phyloP scores from a whole-genome alignment of 2,797 vertebrate species.

The Sylvia borin region DNA sequence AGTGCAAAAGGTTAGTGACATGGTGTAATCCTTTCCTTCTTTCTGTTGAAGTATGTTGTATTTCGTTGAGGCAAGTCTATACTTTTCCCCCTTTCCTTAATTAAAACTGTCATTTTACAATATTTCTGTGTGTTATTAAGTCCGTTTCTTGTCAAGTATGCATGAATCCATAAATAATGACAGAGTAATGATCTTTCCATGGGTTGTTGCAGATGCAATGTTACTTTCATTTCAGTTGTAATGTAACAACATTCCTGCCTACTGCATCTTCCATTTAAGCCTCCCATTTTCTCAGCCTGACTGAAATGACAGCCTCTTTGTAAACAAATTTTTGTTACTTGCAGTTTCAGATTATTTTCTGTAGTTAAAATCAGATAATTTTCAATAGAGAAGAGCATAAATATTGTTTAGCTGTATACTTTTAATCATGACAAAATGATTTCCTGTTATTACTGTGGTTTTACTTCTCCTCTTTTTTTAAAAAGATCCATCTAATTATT shows the following conservation, averaged over 20 bases:
- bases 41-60: neutral
- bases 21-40: neutral
- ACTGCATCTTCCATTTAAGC: neutral
- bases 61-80: neutral
- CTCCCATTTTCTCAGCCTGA: neutral
- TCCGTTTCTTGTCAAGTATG: neutral
- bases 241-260: neutral
- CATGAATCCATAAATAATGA: neutral
- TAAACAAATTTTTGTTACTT: neutral
- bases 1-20: neutral
- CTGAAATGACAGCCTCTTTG: neutral
- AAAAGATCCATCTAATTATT: neutral
- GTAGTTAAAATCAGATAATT: neutral
- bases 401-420: neutral
- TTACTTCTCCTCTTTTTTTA: accelerated
- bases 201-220: neutral
- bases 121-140: neutral
- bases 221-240: neutral
- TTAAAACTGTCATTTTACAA: neutral
- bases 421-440: neutral
- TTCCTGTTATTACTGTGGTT: neutral
- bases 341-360: neutral
- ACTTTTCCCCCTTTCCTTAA: neutral
- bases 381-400: neutral
- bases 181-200: neutral